Base-by-base conservation (phyloP, 2,113 vertebrate species). In the Trematomus loennbergii region DNA sequence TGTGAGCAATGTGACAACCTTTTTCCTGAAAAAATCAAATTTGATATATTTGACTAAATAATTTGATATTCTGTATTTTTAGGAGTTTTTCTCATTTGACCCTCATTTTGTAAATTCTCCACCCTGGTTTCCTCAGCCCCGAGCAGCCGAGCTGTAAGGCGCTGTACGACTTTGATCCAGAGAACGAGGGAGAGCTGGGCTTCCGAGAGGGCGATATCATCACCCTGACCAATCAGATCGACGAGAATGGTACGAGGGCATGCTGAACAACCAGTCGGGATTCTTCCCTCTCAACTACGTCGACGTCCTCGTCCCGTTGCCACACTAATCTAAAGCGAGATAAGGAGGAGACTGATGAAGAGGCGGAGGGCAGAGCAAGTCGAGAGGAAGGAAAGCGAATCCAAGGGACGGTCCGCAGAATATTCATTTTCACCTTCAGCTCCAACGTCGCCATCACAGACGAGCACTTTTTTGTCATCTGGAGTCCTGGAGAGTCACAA, bases 271-370 rank as follows among this genome's bases (percentile, higher is more conserved):
- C 93, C 97, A 97, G 81, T 97, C 98, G 0, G 98, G 98, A 87
- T 99, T 99, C 95, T 99, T 99, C 93, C 98, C 98, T 0, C 96
- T 98, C 86, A 99, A 99, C 96, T 99, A 99, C 6, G 98, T 99
- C 79, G 97, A 99, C 82, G 96, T 99, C 88, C 90, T 99, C 2
- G 97, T 98, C 69, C 96, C 98, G 0, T 92, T 99, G 92, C 95
- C 97, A 57, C 97, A 97, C 94, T 99, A 96, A 96, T 84, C 46
- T 9, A 75, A 59, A 70, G 18, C 72, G 77, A 57, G 54, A 55
- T 25, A 36, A 48, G 60, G 53, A 72, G 72, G 65, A 87, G 78
- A 82, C 72, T 76, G 79, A 74, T 20, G 70, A 52, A 81, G 79
- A 84, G 69, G 83, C 74, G 73, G 60, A 77, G 60, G 13, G 79